A percentile compares a stretch with the other conserved stretches of the same genome.
Evolutionary conservation across 2,888 invertebrate genomes (phyloP).

Genomic region (Villa cingulata): DNA sequence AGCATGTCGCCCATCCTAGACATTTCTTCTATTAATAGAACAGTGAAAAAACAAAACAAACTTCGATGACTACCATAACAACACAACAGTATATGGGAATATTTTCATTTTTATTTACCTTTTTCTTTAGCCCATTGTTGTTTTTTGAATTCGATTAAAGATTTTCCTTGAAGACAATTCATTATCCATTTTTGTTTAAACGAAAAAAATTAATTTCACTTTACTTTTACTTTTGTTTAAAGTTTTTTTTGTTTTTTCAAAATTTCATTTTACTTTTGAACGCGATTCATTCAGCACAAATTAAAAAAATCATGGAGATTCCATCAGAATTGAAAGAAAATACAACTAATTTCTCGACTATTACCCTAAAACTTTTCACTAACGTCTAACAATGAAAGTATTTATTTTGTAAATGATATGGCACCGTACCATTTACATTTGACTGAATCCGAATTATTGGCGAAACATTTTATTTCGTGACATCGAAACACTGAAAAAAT

Average conservation of each 20-base stretch:
- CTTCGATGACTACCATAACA: no score
- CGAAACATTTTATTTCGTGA: slow-evolving; percentile 8
- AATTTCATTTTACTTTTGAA: no score
- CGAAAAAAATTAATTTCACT: no score
- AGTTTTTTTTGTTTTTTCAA: no score
- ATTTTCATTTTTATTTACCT: slow-evolving; percentile 46
- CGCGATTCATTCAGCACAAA: no score
- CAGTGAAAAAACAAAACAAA: not conserved
- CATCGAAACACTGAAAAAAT: not conserved
- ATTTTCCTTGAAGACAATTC: slow-evolving; percentile 21
- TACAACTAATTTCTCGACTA: not conserved
- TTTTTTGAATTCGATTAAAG: slow-evolving; percentile 75
- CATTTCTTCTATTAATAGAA: slow-evolving; percentile 56
- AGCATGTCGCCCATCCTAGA: slow-evolving; percentile 64
- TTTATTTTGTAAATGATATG: no score
- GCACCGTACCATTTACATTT: not conserved
- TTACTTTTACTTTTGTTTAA: no score
- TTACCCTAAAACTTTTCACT: no score
- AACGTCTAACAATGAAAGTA: no score
- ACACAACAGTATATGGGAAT: no score
- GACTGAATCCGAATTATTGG: slow-evolving; percentile 8
- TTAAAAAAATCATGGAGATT: no score
- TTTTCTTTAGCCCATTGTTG: slow-evolving; percentile 87
- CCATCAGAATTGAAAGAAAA: no score
- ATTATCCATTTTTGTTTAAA: not conserved